phyloP scores from a whole-genome alignment of 2,113 vertebrate genomes.

The Zootoca vivipara region DNA sequence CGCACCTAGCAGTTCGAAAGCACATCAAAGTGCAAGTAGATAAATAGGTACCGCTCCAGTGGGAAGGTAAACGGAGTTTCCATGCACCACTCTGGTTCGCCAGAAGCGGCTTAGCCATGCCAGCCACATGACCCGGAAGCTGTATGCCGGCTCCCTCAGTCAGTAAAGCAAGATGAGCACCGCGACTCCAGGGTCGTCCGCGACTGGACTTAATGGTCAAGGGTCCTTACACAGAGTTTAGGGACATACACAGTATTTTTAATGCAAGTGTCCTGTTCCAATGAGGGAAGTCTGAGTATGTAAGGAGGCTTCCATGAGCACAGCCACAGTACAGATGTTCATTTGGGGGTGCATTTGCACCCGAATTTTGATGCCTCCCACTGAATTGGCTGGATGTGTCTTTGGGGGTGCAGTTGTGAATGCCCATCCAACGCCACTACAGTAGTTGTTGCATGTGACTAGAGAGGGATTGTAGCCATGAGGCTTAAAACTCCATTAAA shows the following conservation, averaged over 20 bases:
- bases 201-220: too few species aligned
- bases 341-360: background rate
- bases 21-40: too few species aligned
- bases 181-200: too few species aligned
- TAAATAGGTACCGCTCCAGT: too few species aligned
- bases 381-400: background rate
- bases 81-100: too few species aligned
- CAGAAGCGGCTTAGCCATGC: too few species aligned
- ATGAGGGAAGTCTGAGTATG: background rate
- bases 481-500: background rate
- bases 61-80: too few species aligned
- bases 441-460: background rate
- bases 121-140: too few species aligned
- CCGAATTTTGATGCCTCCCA: background rate
- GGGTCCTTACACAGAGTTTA: background rate
- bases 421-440: background rate
- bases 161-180: too few species aligned
- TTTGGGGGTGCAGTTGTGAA: background rate
- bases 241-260: background rate
- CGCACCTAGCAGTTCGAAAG: too few species aligned
- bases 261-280: background rate
- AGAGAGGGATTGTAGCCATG: background rate
- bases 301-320: background rate
- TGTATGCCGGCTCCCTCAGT: too few species aligned
- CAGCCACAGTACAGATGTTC: background rate